Evolutionary conservation across 2,113 vertebrate species (phyloP).

Genomic region (Colius striatus): DNA sequence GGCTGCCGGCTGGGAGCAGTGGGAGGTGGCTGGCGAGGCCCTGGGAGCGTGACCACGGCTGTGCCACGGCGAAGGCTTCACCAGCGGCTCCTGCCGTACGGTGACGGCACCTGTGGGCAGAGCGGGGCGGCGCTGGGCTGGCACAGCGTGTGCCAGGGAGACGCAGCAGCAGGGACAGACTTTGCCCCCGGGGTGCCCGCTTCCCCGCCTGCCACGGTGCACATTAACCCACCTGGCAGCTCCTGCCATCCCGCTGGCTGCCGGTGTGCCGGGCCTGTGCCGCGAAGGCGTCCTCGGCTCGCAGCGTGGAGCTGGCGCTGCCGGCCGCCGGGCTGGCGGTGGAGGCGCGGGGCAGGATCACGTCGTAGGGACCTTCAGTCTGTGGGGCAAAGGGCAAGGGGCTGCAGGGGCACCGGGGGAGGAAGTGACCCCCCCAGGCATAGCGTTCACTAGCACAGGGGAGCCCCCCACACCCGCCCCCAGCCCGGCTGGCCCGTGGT

Average conservation of each 20-base stretch:
- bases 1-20: not conserved
- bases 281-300: slow-evolving; percentile 67
- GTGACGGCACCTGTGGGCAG: slow-evolving; percentile 74
- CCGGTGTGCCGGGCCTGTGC: slow-evolving; percentile 48
- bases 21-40: not conserved
- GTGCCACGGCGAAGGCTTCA: slow-evolving; percentile 28
- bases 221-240: slow-evolving; percentile 75
- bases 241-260: slow-evolving; percentile 48
- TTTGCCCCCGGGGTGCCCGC: not conserved
- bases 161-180: not conserved
- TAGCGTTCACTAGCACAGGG: too few relatives aligned
- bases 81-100: slow-evolving; percentile 72
- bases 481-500: rapidly evolving
- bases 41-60: not conserved
- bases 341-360: slow-evolving; percentile 87
- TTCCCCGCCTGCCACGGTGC: not conserved
- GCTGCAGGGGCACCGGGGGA: not conserved
- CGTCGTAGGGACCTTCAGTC: slow-evolving; percentile 74
- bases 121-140: not conserved
- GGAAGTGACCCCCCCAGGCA: not conserved
- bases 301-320: slow-evolving; percentile 80
- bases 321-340: slow-evolving; percentile 71
- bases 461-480: not conserved
- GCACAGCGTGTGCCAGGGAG: not conserved
- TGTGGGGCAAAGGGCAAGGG: not conserved